Conservation (phyloP, 1,140 invertebrate species). For the Sipha flava region DNA sequence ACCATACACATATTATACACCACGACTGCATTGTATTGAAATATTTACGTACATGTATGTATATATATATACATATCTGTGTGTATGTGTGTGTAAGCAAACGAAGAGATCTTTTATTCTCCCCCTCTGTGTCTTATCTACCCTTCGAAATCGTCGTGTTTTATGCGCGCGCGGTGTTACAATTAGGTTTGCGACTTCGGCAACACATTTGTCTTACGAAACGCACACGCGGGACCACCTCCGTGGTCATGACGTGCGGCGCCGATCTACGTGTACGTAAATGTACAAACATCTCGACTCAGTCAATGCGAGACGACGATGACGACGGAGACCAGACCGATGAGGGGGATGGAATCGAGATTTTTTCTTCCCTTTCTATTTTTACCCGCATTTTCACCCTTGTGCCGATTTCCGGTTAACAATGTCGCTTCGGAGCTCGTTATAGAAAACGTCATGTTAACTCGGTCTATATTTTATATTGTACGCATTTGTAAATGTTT, state of each 20-base stretch:
- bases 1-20: too few relatives aligned
- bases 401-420: not conserved
- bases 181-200: conserved; percentile 1
- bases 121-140: not conserved
- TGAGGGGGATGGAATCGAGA: too few relatives aligned
- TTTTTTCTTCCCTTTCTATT: too few relatives aligned
- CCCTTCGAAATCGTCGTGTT: not conserved
- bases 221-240: not conserved
- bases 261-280: too few relatives aligned
- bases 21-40: too few relatives aligned
- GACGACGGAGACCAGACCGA: too few relatives aligned
- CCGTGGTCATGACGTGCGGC: not conserved
- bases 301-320: not conserved
- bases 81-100: too few relatives aligned
- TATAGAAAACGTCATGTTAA: not conserved
- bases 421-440: not conserved
- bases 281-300: too few relatives aligned
- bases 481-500: too few relatives aligned
- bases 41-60: too few relatives aligned
- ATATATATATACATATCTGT: too few relatives aligned
- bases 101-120: too few relatives aligned
- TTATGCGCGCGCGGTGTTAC: not conserved
- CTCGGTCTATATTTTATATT: not conserved
- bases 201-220: not conserved
- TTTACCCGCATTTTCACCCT: not conserved